These are phyloP conservation scores for Willisornis vidua DNA, from an alignment of 2,113 vertebrate species.

Conservation along the genomic window DNA sequence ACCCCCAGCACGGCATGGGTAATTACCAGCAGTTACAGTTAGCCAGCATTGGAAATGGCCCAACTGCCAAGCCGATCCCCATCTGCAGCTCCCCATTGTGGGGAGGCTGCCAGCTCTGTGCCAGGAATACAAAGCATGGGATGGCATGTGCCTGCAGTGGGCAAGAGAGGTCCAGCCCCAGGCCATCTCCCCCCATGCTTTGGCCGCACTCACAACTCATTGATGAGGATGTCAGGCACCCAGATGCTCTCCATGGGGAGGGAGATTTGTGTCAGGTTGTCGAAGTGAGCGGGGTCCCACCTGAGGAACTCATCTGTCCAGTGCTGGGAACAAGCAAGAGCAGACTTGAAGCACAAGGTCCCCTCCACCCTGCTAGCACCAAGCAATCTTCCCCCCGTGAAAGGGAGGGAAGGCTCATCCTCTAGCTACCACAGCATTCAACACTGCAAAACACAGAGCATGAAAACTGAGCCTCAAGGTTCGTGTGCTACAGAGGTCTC, in stretches of 20 bases:
- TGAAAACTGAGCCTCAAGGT: not conserved
- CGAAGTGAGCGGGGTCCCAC: slow-evolving; percentile 90
- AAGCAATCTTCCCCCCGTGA: accelerated
- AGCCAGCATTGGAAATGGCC: slow-evolving; percentile 59
- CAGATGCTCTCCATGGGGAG: slow-evolving; percentile 89
- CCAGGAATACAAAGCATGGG: not conserved
- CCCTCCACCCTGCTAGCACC: not conserved
- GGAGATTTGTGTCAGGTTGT: slow-evolving; percentile 90
- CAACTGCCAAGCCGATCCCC: slow-evolving; percentile 45
- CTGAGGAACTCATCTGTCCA: slow-evolving; percentile 94
- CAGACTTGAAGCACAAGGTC: not conserved
- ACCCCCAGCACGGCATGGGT: slow-evolving; percentile 5
- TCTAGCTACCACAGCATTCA: not conserved
- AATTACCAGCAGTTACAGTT: slow-evolving; percentile 23
- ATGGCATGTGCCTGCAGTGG: accelerated
- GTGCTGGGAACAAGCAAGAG: slow-evolving; percentile 70
- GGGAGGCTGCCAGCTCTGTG: slow-evolving; percentile 37
- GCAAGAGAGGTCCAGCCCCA: not conserved
- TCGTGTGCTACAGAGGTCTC: accelerated
- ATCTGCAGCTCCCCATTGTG: slow-evolving; percentile 43
- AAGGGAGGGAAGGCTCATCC: not conserved
- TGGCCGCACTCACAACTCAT: slow-evolving; percentile 89
- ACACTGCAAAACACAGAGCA: accelerated
- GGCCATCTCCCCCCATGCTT: accelerated
- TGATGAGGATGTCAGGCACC: slow-evolving; percentile 97